A percentile compares a stretch with the other conserved stretches of the same genome.
phyloP scores from a whole-genome alignment of 2,797 vertebrate species.

The Anas bahamensis region DNA sequence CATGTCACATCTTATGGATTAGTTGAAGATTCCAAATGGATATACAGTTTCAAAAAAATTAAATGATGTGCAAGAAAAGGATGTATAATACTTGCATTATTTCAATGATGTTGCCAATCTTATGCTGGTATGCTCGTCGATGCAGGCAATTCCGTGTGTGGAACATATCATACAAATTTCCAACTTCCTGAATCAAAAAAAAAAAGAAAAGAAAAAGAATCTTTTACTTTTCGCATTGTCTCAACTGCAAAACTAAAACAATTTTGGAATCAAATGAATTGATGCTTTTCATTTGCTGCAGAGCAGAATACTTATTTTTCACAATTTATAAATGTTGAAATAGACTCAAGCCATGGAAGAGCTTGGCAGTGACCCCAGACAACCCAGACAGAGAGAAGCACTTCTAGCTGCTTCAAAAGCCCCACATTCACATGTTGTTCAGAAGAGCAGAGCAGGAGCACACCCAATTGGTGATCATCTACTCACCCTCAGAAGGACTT shows the following conservation, averaged over 20 bases:
- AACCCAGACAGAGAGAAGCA: neutral
- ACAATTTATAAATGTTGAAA: neutral
- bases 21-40: neutral
- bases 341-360: rapidly evolving
- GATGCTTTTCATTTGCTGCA: neutral
- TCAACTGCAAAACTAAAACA: neutral
- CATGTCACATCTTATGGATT: neutral
- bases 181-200: slow-evolving; percentile 86
- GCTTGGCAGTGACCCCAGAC: neutral
- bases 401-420: neutral
- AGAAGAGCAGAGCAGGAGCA: neutral
- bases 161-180: slow-evolving; percentile 96
- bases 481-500: neutral
- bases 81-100: slow-evolving; percentile 87
- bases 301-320: neutral
- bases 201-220: neutral
- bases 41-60: neutral
- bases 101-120: slow-evolving; percentile 91
- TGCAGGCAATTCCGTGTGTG: slow-evolving; percentile 92
- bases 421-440: neutral
- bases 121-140: slow-evolving; percentile 95
- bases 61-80: neutral
- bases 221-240: neutral
- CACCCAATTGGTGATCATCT: rapidly evolving
- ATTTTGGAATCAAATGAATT: neutral